Evolutionary conservation across 2,113 vertebrate genomes (phyloP).

Genomic region (Chaetops frenatus): DNA sequence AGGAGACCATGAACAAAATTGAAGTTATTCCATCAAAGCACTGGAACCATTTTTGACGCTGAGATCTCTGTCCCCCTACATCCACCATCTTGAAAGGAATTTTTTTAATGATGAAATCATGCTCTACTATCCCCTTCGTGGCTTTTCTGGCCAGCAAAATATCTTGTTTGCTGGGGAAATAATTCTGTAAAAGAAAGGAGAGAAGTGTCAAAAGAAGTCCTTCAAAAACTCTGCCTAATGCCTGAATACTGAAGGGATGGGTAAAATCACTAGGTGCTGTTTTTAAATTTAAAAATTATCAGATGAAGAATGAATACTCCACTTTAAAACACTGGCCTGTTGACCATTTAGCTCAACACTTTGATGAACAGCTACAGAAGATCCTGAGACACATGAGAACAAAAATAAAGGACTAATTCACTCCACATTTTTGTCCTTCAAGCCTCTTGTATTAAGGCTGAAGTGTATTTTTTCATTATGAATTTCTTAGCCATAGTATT

Average conservation of each 20-base stretch:
- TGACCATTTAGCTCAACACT: neutral
- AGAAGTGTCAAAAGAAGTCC: neutral
- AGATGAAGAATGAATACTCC: neutral
- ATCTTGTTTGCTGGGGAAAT: conserved; percentile 91
- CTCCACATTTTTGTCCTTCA: neutral
- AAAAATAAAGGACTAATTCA: neutral
- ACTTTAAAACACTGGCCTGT: neutral
- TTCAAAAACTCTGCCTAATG: neutral
- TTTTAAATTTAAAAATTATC: neutral
- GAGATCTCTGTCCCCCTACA: conserved; percentile 92
- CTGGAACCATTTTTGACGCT: conserved; percentile 98
- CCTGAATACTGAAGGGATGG: neutral
- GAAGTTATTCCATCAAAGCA: conserved; percentile 97
- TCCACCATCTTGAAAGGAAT: conserved; percentile 99
- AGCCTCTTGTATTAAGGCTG: neutral
- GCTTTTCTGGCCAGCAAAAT: conserved; percentile 93
- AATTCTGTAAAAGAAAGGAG: conserved; percentile 75
- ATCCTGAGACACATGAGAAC: neutral
- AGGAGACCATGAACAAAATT: conserved; percentile 96
- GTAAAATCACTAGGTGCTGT: neutral
- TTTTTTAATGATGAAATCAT: conserved; percentile 96
- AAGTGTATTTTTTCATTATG: neutral
- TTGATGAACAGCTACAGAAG: neutral
- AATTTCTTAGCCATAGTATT: neutral
- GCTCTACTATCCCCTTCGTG: conserved; percentile 95